Evolutionary conservation across 1,140 invertebrate genomes (phyloP).

Genomic region (Aphelenchoides fujianensis): DNA sequence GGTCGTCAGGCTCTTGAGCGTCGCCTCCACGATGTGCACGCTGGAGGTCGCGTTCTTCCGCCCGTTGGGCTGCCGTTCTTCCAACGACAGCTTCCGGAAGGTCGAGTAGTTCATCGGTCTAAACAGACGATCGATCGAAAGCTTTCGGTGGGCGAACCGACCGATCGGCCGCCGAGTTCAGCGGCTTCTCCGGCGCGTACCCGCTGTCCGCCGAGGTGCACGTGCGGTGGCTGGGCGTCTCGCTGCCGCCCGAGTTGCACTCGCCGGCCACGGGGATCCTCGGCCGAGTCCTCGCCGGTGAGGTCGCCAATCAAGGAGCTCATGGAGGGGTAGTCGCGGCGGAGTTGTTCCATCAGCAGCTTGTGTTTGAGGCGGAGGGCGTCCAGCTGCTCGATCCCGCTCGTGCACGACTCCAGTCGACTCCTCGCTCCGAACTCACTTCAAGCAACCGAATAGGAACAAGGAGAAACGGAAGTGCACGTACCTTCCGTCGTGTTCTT

Average conservation of each 20-base stretch:
- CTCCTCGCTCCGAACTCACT: not conserved
- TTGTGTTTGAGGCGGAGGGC: constrained; percentile 20
- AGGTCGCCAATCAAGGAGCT: constrained; percentile 6
- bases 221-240: not conserved
- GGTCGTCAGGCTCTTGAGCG: constrained; percentile 7
- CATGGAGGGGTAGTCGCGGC: constrained; percentile 19
- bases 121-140: not conserved
- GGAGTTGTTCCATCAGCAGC: constrained; percentile 16
- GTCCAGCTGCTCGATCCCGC: constrained; percentile 14
- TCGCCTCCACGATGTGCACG: constrained; percentile 12
- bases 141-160: not conserved
- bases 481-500: not conserved
- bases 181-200: not conserved
- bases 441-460: not conserved
- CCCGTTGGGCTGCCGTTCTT: not conserved
- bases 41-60: constrained; percentile 8
- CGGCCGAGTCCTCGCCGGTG: not conserved
- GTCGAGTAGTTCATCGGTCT: constrained; percentile 7
- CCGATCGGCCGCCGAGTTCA: not conserved
- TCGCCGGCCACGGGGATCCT: not conserved
- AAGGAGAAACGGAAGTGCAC: no score
- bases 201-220: not conserved
- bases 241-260: not conserved
- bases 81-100: constrained; percentile 15
- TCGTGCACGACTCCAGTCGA: constrained; percentile 12